These are phyloP conservation scores for Maconellicoccus hirsutus DNA, from an alignment of 1,140 invertebrate genomes.

Conservation along the genomic window DNA sequence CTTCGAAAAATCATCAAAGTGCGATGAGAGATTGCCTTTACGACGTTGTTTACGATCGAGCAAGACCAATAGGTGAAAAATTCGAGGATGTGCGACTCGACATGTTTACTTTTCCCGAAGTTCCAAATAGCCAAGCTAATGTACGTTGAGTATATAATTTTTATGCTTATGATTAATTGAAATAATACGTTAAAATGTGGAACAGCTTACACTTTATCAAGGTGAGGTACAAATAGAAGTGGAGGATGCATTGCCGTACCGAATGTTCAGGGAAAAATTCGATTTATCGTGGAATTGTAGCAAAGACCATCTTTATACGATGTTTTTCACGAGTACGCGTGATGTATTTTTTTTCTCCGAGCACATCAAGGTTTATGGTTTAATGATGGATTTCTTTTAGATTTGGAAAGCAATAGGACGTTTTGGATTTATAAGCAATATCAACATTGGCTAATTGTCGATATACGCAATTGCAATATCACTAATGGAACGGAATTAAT, in stretches of 20 bases:
- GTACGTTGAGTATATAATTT: neutral
- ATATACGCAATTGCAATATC: neutral
- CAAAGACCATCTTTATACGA: neutral
- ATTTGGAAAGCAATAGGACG: neutral
- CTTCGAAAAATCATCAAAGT: too few relatives aligned
- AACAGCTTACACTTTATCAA: neutral
- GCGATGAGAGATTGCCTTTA: neutral
- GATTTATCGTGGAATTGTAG: neutral
- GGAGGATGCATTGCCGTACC: neutral
- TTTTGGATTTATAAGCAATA: neutral
- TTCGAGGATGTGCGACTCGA: neutral
- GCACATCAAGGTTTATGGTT: too few relatives aligned
- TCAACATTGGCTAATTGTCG: neutral
- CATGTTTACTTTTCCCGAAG: neutral
- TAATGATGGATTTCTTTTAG: neutral
- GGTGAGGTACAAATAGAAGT: neutral
- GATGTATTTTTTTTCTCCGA: too few relatives aligned
- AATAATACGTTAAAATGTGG: neutral
- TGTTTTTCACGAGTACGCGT: neutral
- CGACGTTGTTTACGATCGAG: neutral
- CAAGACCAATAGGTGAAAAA: neutral
- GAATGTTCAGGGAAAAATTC: neutral
- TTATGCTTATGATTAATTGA: neutral
- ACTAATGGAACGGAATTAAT: neutral
- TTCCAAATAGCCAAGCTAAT: neutral